These are phyloP conservation scores for Heliconius sara DNA, from an alignment of 2,888 invertebrate species.

Conservation along the genomic window DNA sequence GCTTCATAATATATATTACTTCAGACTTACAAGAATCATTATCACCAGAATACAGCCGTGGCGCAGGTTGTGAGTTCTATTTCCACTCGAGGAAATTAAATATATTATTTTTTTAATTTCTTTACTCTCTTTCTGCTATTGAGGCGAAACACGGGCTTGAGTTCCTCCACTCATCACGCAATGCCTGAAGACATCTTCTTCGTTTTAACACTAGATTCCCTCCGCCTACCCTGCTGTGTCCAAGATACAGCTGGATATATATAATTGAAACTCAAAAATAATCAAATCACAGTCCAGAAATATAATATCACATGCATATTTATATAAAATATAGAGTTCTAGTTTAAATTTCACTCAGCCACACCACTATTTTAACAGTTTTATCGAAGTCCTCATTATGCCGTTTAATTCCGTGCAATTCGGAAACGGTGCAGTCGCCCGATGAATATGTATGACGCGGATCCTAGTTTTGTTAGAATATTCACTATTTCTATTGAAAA, in stretches of 20 bases:
- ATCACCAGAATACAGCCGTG: no score
- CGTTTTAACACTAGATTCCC: neutral
- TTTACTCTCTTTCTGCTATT: no score
- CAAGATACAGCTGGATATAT: no score
- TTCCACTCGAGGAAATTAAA: no score
- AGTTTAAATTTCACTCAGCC: slow-evolving; percentile 22
- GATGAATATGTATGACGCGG: slow-evolving; percentile 48
- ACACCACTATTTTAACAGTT: slow-evolving; percentile 29
- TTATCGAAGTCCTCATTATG: slow-evolving; percentile 42
- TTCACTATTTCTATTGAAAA: slow-evolving; percentile 44
- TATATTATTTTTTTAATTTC: no score
- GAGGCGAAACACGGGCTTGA: no score
- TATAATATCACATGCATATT: neutral
- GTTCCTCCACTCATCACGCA: neutral
- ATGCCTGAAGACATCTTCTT: neutral
- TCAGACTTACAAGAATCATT: no score
- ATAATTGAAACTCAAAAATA: no score
- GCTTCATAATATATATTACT: no score
- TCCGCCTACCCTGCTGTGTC: no score
- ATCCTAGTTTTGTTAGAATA: slow-evolving; percentile 43
- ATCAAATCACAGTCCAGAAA: neutral
- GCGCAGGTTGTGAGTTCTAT: no score
- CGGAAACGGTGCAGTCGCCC: slow-evolving; percentile 45
- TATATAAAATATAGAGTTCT: neutral
- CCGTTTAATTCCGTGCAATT: slow-evolving; percentile 42